Evolutionary conservation across 1,140 invertebrate genomes (phyloP).

Genomic region (Pissodes strobi): DNA sequence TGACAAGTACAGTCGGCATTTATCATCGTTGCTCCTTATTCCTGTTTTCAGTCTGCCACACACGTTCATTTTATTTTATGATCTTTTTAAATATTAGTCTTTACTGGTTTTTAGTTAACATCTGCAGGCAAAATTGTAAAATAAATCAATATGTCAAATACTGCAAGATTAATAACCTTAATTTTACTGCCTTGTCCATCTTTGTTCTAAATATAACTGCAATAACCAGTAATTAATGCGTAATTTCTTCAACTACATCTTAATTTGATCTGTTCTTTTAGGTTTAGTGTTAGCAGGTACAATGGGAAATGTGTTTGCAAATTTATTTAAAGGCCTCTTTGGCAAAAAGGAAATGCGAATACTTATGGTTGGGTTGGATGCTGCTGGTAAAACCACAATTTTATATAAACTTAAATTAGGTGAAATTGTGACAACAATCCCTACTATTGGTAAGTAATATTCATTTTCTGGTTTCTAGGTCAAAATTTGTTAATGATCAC

Average conservation of each 20-base stretch:
- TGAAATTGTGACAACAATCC: constrained; percentile 99
- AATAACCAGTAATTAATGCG: constrained; percentile 24
- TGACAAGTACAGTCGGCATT: constrained; percentile 47
- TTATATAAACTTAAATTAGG: constrained; percentile 99
- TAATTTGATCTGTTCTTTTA: constrained; percentile 21
- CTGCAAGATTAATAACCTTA: constrained; percentile 52
- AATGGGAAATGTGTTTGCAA: constrained; percentile 86
- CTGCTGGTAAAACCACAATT: constrained; percentile 99
- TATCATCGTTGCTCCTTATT: constrained; percentile 23
- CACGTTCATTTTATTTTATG: too few species aligned
- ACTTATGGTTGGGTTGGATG: constrained; percentile 97
- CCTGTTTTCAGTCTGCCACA: background rate
- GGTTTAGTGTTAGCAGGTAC: constrained; percentile 35
- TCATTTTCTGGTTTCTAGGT: constrained; percentile 12
- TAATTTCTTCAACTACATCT: constrained; percentile 22
- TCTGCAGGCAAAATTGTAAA: constrained; percentile 9
- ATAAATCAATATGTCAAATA: constrained; percentile 51
- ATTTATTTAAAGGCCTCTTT: constrained; percentile 93
- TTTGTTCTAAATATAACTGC: constrained; percentile 49
- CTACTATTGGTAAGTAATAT: constrained; percentile 89
- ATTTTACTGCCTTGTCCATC: constrained; percentile 37
- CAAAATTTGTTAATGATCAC: background rate
- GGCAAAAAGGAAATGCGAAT: constrained; percentile 99
- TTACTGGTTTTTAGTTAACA: too few species aligned
- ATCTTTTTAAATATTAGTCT: too few species aligned